Evolutionary conservation across 2,113 vertebrate genomes (phyloP).

Genomic region (Ardeotis arabs): DNA sequence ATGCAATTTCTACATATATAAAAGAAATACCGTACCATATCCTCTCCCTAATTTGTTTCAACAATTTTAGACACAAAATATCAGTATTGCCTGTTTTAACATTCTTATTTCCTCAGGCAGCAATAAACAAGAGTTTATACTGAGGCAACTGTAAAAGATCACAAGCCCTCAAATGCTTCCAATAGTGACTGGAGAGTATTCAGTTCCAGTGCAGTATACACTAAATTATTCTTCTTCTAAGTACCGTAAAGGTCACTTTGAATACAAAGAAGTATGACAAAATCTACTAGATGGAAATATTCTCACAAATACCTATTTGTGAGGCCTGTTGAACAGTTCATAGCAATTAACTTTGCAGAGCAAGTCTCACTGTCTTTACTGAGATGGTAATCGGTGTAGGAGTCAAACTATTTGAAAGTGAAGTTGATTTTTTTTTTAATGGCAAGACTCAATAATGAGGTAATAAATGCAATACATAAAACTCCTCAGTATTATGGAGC

Average conservation of each 20-base stretch:
- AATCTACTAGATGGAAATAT: background rate
- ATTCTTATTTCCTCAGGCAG: background rate
- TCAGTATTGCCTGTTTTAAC: background rate
- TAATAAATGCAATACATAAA: background rate
- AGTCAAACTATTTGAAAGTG: background rate
- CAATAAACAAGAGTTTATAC: background rate
- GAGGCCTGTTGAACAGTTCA: slow-evolving; percentile 9
- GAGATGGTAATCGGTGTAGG: slow-evolving; percentile 1
- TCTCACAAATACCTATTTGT: slow-evolving; percentile 25
- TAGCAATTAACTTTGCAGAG: slow-evolving; percentile 34
- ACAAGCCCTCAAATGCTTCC: background rate
- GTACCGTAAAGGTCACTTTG: slow-evolving; percentile 19
- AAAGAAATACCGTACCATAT: background rate
- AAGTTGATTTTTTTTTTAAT: background rate
- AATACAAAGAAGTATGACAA: background rate
- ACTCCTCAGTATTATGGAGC: background rate
- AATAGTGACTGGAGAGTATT: background rate
- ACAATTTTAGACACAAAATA: background rate
- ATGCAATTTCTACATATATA: background rate
- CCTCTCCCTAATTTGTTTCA: background rate
- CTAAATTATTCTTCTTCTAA: background rate
- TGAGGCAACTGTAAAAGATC: background rate
- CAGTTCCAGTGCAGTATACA: background rate
- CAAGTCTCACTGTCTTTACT: background rate
- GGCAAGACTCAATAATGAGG: background rate